phyloP scores from a whole-genome alignment of 2,797 vertebrate genomes.

The Chelidonichthys spinosus region DNA sequence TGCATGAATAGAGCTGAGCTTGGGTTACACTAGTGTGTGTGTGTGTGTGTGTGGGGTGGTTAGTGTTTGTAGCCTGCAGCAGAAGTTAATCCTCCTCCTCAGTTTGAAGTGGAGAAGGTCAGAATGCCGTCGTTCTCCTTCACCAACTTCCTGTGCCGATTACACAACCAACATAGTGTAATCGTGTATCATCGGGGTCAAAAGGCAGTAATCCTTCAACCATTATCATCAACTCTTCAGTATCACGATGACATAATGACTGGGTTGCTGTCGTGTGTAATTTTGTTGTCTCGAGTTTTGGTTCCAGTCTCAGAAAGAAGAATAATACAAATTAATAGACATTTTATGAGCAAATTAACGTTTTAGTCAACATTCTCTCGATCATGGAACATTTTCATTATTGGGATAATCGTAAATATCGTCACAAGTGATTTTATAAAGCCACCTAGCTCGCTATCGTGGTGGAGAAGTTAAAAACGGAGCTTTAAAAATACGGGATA shows the following conservation, averaged over 20 bases:
- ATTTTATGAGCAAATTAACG: not conserved
- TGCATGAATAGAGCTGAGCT: constrained; percentile 75
- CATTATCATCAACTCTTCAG: not conserved
- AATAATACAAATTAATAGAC: no score
- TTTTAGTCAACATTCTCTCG: not conserved
- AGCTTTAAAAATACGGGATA: no score
- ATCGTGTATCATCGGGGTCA: not conserved
- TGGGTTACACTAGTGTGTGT: constrained; percentile 71
- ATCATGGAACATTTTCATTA: no score
- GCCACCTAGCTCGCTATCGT: no score
- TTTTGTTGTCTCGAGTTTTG: not conserved
- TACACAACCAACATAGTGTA: constrained; percentile 1
- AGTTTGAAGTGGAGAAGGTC: constrained; percentile 32
- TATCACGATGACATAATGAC: not conserved
- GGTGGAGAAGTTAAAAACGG: no score
- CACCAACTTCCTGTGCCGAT: not conserved
- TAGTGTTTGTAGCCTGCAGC: constrained; percentile 56
- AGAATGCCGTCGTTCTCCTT: constrained; percentile 3
- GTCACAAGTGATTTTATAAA: no score
- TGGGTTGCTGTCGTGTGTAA: not conserved
- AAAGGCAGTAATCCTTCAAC: not conserved
- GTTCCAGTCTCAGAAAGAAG: not conserved
- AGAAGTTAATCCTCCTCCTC: constrained; percentile 52
- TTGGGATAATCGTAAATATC: no score
- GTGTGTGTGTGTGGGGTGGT: constrained; percentile 26